Conservation (phyloP, 2,113 vertebrate genomes). For the Pagrus major region DNA sequence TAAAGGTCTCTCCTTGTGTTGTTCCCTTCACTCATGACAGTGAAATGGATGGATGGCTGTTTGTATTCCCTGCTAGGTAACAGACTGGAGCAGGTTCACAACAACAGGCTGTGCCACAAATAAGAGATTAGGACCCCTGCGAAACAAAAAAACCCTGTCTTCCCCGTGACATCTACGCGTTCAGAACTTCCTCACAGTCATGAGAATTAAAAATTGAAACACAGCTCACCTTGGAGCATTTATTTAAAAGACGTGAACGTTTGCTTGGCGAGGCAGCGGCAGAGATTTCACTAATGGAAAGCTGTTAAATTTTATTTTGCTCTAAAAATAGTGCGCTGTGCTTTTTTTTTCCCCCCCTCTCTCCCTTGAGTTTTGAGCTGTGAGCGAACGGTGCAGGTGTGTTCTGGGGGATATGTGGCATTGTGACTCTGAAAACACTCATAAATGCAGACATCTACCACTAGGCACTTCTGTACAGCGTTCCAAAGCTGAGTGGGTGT, state of each 20-base stretch:
- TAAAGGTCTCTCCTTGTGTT: background rate
- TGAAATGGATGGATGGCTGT: constrained; percentile 19
- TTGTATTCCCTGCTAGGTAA: constrained; percentile 18
- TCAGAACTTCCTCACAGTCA: constrained; percentile 24
- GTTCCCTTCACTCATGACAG: constrained; percentile 5
- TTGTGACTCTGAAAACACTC: constrained; percentile 40
- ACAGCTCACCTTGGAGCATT: constrained; percentile 45
- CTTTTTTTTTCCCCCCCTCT: constrained; percentile 63
- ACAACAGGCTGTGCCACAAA: constrained; percentile 32
- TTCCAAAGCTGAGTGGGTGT: constrained; percentile 14
- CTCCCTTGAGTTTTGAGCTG: constrained; percentile 50
- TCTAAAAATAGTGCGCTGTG: constrained; percentile 60
- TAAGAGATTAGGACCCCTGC: constrained; percentile 23
- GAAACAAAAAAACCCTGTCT: constrained; percentile 16
- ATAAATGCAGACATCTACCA: constrained; percentile 37
- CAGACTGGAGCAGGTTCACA: constrained; percentile 35
- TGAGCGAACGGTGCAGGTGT: constrained; percentile 39
- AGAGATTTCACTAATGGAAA: constrained; percentile 68
- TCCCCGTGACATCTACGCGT: background rate
- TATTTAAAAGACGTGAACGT: constrained; percentile 30
- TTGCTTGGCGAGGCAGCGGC: constrained; percentile 58
- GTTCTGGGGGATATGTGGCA: constrained; percentile 39
- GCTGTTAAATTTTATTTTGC: constrained; percentile 66
- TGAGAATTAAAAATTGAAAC: constrained; percentile 53
- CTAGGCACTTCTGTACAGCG: background rate